Base-by-base conservation (phyloP, 2,888 invertebrate species). In the Serrognathus titanus region DNA sequence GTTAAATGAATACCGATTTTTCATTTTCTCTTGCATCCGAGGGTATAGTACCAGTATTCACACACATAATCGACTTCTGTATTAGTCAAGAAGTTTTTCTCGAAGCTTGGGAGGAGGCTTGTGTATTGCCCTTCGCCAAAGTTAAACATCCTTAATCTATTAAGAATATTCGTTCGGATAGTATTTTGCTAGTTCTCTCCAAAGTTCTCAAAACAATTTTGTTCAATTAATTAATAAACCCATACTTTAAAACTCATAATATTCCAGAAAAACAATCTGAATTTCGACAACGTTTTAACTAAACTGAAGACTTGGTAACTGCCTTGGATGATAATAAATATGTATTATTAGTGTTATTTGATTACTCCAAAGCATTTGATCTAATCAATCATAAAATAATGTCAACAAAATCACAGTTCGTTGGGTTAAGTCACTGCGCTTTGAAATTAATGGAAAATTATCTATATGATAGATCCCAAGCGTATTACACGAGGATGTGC, bases 291-390 rank as follows among this genome's bases (percentile, higher is more conserved):
- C 13, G 36, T 10, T 48, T 31, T 12, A 24, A 20, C 16, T 48
- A 20, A 2, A 20, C 48, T 53, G n/a, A n/a, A n/a, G n/a, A n/a
- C n/a, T n/a, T n/a, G 16, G 46, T 53, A 16, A 37, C n/a, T 46
- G 53, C 53, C 37, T 37, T 38, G 45, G 38, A 47, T 48, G 20
- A 36, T 12, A 47, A 47, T 10, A 40, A 53, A 36, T 45, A 31
- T 13, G 39, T 37, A 24, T 7, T 52, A 16, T 35, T 52, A 31
- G 40, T 47, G 5, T 35, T 38, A 11, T 35, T 52, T n/a, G 52
- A 24, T 38, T 52, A 45, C 46, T 48, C 52, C 2, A 52, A 45
- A 24, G 46, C 52, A n/a, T 48, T 52, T 35, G 47, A 52, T 46
- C 36, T 45, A 36, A 16, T 52, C 36, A 47, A 40, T 51, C 51